Evolutionary conservation across 2,888 invertebrate species (phyloP).

Genomic region (Folsomia manolachei): DNA sequence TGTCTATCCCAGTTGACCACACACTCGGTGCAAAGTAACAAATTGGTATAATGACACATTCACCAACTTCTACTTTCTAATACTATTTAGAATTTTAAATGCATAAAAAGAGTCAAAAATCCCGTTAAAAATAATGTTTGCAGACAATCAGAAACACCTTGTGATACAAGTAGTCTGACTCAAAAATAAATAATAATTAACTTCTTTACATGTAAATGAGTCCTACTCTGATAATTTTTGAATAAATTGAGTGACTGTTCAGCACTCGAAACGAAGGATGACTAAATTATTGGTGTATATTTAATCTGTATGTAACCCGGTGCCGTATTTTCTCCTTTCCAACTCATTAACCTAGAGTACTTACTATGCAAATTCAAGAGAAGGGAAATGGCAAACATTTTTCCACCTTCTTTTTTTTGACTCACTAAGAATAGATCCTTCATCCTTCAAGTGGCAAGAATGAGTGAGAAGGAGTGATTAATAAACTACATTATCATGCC

Average conservation of each 20-base stretch:
- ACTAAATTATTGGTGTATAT: no score
- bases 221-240: slow-evolving; percentile 50
- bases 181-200: slow-evolving; percentile 16
- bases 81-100: no score
- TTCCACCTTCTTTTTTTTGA: background rate
- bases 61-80: background rate
- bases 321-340: background rate
- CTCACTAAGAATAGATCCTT: background rate
- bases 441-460: slow-evolving; percentile 1
- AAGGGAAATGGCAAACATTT: background rate
- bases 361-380: slow-evolving; percentile 3
- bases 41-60: background rate
- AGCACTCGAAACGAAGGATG: no score
- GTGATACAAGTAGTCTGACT: no score
- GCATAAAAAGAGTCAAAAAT: no score
- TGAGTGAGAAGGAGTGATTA: no score
- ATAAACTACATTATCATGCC: background rate
- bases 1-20: background rate
- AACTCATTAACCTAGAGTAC: slow-evolving; percentile 15
- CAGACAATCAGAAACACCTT: background rate
- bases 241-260: slow-evolving; percentile 41
- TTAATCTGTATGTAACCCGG: no score
- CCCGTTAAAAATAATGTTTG: background rate
- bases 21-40: background rate
- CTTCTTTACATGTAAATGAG: slow-evolving; percentile 22